Evolutionary conservation across 2,113 vertebrate genomes (phyloP), one percentile per base, ranked within the genome.

Genomic region (Anthoscopus minutus): DNA sequence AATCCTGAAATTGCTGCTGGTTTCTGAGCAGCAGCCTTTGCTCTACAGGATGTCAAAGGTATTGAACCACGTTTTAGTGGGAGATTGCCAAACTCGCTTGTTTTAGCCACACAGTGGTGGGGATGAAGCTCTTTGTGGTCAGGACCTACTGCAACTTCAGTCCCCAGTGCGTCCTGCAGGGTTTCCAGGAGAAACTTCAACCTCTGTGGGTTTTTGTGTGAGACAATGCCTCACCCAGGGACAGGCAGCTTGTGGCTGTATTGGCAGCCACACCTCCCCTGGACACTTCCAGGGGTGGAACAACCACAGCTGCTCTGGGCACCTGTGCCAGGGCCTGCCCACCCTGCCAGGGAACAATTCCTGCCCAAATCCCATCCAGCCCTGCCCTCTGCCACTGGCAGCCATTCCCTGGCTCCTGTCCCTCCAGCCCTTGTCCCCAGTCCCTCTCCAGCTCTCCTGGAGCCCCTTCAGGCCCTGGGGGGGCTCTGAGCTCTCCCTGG

Each of bases 361-460:
- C 38, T 69, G 1, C 38, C 73, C 38, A 33, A 1, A 20, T 62
- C 47, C 40, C 15, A 17, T 2, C 38, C 1, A 14, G 0, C 28
- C 19, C 56, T 54, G 10, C 45, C n/a, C 38, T 86, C 3, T 51
- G 37, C 27, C 45, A 51, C 25, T 20, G 33, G 1, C 47, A 53
- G 8, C 38, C n/a, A n/a, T 70, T 69, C 45, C 16, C 7, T 61
- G 12, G 7, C 24, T n/a, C n/a, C 42, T 83, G 2, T 51, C 62
- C 23, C 19, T 73, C 13, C 30, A 35, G 0, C 2, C 11, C 35
- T 51, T 70, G 45, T 51, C 45, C 37, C 15, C 2, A 57, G 30
- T 25, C 51, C 42, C 35, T 57, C 70, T 48, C 2, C 50, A 74
- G 58, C n/a, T 85, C 69, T 74, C 50, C n/a, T 84, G 81, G 40